Conservation (phyloP, 2,888 invertebrate species). For the Himalopsyche anomala region DNA sequence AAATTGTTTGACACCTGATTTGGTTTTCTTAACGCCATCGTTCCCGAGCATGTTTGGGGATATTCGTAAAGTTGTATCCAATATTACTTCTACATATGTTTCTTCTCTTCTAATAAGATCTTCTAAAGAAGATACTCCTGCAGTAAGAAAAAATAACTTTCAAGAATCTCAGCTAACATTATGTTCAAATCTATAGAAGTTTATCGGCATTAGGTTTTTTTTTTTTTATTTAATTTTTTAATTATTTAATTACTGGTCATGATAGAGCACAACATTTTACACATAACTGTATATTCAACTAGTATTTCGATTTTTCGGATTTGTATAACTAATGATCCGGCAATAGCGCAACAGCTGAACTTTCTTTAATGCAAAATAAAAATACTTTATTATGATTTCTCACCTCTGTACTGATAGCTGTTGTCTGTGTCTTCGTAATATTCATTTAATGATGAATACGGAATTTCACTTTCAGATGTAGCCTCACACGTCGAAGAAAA, state of each 20-base stretch:
- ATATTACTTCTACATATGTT: slow-evolving; percentile 79
- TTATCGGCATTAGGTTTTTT: too few relatives aligned
- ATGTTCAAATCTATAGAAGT: too few relatives aligned
- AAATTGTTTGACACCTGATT: slow-evolving; percentile 71
- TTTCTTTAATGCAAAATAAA: not conserved
- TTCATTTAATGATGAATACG: slow-evolving; percentile 73
- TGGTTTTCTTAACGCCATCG: slow-evolving; percentile 79
- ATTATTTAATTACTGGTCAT: too few relatives aligned
- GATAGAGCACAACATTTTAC: too few relatives aligned
- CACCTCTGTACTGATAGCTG: slow-evolving; percentile 69
- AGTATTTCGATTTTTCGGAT: too few relatives aligned
- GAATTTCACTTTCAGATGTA: slow-evolving; percentile 74
- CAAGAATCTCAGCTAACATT: too few relatives aligned
- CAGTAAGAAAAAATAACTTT: slow-evolving; percentile 54
- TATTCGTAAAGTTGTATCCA: slow-evolving; percentile 78
- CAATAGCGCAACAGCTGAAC: too few relatives aligned
- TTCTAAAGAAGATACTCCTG: slow-evolving; percentile 77
- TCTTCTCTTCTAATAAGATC: slow-evolving; percentile 82
- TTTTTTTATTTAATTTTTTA: too few relatives aligned
- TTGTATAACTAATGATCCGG: too few relatives aligned
- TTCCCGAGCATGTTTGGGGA: slow-evolving; percentile 79
- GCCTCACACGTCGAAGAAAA: slow-evolving; percentile 67
- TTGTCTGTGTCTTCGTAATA: slow-evolving; percentile 71
- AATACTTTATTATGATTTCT: slow-evolving; percentile 66
- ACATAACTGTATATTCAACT: too few relatives aligned